Evolutionary conservation across 1,140 invertebrate species (phyloP), one percentile per base, ranked within the genome.

Genomic region (Macrotrachela quadricornifera): DNA sequence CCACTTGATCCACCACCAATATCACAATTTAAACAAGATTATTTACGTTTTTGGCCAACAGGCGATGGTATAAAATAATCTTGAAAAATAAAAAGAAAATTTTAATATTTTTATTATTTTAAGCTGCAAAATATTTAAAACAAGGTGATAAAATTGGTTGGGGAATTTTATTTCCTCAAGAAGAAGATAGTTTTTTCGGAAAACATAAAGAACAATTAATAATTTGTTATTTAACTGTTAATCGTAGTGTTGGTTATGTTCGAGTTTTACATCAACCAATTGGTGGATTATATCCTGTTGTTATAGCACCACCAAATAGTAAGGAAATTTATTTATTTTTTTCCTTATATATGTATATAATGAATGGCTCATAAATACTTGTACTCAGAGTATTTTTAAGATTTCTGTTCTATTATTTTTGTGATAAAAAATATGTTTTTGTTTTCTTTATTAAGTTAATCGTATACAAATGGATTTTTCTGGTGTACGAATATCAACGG

Each of bases 221-320:
- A 38, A 61, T 67, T 18, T 64, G 62, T 44, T 67, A 65, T 56
- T 58, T 67, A 17, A 63, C 62, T 12, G 62, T 67, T 30, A 63
- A 67, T 56, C 56, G 62, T 15, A 59, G 60, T 44, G 60, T 67
- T 17, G 56, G 58, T 6, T 46, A 65, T 46, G 59, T 61, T 12
- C 57, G 65, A 46, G 64, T 65, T 30, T 55, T 65, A 18, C 63
- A 59, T 49, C 59, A 65, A 44, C 65, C 65, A 6, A 60, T 61
- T n/a, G 65, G 65, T 37, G 65, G 65, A 36, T 61, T 67, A 40
- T 64, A 63, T 58, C 63, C 64, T 1, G 51, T 63, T 2, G 57
- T 67, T 15, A 53, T 67, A 21, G 48, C 64, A 6, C 64, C 62
- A 16, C 59, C 54, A 14, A 59, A 57, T 57, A 57, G 63, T 63